A percentile compares a stretch with the other conserved stretches of the same genome.
phyloP scores from a whole-genome alignment of 2,797 vertebrate species.

The Serranus cabrilla region DNA sequence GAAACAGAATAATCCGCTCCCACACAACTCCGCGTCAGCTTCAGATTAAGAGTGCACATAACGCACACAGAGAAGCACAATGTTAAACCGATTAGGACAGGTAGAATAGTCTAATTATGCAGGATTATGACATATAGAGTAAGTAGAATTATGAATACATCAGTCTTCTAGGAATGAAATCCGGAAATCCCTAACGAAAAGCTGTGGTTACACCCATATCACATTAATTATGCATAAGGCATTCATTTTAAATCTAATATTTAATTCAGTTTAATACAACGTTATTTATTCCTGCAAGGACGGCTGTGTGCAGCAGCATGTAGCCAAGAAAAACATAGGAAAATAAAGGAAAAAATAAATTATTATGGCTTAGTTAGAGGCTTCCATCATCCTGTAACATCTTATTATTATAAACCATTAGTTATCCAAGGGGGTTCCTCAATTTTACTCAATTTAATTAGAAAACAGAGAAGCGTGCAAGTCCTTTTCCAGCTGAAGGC shows the following conservation, averaged over 20 bases:
- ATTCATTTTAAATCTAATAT: slow-evolving; percentile 4
- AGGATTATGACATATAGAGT: slow-evolving; percentile 54
- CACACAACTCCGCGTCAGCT: slow-evolving; percentile 47
- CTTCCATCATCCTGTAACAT: background rate
- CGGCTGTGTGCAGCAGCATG: background rate
- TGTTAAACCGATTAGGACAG: slow-evolving; percentile 58
- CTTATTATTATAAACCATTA: background rate
- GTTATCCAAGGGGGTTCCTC: background rate
- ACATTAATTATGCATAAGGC: slow-evolving; percentile 7
- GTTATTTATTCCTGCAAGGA: background rate
- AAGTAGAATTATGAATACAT: slow-evolving; percentile 32
- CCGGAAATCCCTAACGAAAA: background rate
- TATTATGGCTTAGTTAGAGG: background rate
- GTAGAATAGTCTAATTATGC: slow-evolving; percentile 62
- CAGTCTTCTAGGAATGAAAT: slow-evolving; percentile 16
- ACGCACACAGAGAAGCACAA: slow-evolving; percentile 33
- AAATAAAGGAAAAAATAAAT: slow-evolving; percentile 1
- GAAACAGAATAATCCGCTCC: slow-evolving; percentile 63
- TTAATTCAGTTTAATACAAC: background rate
- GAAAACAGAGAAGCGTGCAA: background rate
- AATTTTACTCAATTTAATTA: background rate
- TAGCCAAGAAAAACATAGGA: background rate
- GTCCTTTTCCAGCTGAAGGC: background rate
- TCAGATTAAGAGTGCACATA: slow-evolving; percentile 60
- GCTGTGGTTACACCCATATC: background rate